These are phyloP conservation scores for Elachura formosa DNA, from an alignment of 2,113 vertebrate species.

Conservation along the genomic window DNA sequence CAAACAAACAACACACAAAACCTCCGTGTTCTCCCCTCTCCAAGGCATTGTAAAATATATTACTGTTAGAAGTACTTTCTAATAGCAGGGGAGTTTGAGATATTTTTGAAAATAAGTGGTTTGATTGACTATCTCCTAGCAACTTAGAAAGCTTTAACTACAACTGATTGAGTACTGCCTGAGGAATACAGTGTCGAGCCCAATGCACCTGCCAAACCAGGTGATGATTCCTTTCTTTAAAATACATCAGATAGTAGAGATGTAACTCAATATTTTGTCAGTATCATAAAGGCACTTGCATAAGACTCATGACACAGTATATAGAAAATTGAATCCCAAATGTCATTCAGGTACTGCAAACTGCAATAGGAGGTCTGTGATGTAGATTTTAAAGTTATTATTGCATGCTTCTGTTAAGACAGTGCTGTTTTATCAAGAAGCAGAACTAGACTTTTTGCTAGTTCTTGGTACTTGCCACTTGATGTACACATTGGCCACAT, in stretches of 20 bases:
- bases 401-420: neutral
- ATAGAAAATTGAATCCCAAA: neutral
- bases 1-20: neutral
- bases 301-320: neutral
- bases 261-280: conserved; percentile 21
- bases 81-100: neutral
- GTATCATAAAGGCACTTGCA: neutral
- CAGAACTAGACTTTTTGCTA: neutral
- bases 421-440: neutral
- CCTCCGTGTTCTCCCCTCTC: neutral
- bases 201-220: conserved; percentile 16
- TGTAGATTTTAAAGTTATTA: neutral
- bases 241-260: neutral
- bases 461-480: neutral
- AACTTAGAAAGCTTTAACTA: neutral
- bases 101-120: neutral
- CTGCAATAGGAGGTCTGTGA: neutral
- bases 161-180: neutral
- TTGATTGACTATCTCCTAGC: neutral
- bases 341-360: neutral
- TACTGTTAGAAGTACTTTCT: neutral
- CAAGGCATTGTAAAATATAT: neutral
- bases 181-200: neutral
- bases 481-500: neutral
- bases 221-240: neutral